Evolutionary conservation across 2,113 vertebrate genomes (phyloP).

Genomic region (Petrocephalus zakoni): DNA sequence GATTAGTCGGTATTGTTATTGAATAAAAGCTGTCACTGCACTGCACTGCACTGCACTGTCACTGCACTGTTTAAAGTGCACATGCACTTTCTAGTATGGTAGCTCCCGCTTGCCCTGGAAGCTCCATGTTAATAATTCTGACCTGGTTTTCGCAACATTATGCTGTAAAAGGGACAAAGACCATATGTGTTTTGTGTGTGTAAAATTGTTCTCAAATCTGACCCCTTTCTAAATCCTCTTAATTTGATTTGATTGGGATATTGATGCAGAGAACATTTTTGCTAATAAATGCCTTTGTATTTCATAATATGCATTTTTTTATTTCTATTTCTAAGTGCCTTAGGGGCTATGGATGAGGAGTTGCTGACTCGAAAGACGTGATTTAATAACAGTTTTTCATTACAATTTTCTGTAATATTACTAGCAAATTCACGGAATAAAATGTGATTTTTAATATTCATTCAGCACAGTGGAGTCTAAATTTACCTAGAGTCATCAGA

Average conservation of each 20-base stretch:
- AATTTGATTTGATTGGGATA: neutral
- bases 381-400: neutral
- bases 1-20: neutral
- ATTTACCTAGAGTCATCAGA: neutral
- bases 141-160: neutral
- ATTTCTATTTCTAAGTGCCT: neutral
- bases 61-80: neutral
- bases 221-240: neutral
- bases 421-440: neutral
- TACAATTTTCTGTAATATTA: neutral
- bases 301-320: neutral
- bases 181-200: neutral
- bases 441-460: neutral
- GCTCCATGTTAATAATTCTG: neutral
- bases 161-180: neutral
- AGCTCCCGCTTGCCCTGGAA: neutral
- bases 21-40: neutral
- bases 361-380: neutral
- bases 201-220: neutral
- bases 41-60: too few species aligned
- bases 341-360: neutral
- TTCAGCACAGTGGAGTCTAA: neutral
- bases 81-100: neutral
- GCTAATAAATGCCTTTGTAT: neutral
- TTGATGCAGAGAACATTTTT: neutral